Base-by-base conservation (phyloP, 1,140 invertebrate species). In the Brachionus asplanchnoidis region DNA sequence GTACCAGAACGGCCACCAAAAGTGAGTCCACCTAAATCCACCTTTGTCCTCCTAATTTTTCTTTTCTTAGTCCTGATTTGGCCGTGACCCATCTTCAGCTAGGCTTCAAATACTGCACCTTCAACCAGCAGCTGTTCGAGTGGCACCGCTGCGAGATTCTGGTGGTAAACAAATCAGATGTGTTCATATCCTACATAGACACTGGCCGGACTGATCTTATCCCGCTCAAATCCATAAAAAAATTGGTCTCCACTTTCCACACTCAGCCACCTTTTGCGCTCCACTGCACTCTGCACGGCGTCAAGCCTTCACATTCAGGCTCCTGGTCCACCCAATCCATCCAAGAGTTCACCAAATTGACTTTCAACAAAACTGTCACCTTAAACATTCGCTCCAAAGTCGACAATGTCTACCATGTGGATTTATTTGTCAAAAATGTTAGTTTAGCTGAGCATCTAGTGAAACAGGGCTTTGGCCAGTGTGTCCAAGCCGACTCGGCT, bases 141-240 rank as follows among this genome's bases (percentile, higher is more conserved):
- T 82, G 79, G 79, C 79, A 82, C 11, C 36, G 79, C 2, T 82
- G 79, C 28, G 79, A 82, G 36, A 44, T 60, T 6, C 28, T 82
- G 2, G 23, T 42, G 0, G 11, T 65, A 17, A 60, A 68, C 53
- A 68, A 20, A 42, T 40, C n/a, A 11, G 79, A 82, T 12, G 79
- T 68, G 14, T 65, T 36, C 14, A 68, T 82, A 20, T 42, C 32
- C 6, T 68, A 65, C 32, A 82, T 82, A 20, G 79, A 82, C 28
- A 68, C 8, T 8, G 79, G 79, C 5, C 65, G 36, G 12, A 82
- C 50, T 2, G 79, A 82, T 46, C 26, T 82, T 28, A 11, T 82
- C 3, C 79, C 79, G 1, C 7, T 82, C 3, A 60, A 66, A 46
- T 82, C 56, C n/a, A 42, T 82, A 1, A 82, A 82, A 82, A 42